Evolutionary conservation across 2,888 invertebrate species (phyloP).

Genomic region (Drosophila stalkeri): DNA sequence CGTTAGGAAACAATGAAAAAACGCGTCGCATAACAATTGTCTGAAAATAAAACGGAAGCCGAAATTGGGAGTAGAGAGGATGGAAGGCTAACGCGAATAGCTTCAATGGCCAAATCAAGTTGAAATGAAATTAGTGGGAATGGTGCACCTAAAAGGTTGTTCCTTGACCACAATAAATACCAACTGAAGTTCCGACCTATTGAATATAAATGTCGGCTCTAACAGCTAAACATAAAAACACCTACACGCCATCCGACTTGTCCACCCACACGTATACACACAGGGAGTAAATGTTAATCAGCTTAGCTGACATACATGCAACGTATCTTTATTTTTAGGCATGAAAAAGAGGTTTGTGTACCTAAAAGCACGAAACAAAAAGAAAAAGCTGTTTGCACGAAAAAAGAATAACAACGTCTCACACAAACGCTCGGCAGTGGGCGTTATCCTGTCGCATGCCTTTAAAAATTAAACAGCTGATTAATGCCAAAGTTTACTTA

Average conservation of each 20-base stretch:
- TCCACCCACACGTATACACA: constrained; percentile 16
- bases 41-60: constrained; percentile 43
- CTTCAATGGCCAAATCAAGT: constrained; percentile 46
- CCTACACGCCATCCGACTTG: constrained; percentile 16
- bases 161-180: constrained; percentile 38
- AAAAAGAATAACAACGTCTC: constrained; percentile 12
- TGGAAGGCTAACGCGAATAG: constrained; percentile 5
- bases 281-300: constrained; percentile 71
- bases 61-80: neutral
- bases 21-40: constrained; percentile 67
- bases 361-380: constrained; percentile 38
- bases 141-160: constrained; percentile 34
- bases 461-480: constrained; percentile 74
- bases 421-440: constrained; percentile 10
- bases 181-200: constrained; percentile 15
- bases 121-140: constrained; percentile 58
- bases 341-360: constrained; percentile 37
- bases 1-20: constrained; percentile 65
- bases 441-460: constrained; percentile 46
- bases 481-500: constrained; percentile 71
- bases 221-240: constrained; percentile 30
- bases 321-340: constrained; percentile 57
- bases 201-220: constrained; percentile 36
- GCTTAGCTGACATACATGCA: constrained; percentile 52
- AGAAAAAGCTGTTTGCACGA: constrained; percentile 18